Conservation (phyloP, 2,797 vertebrate species). For the Neomorphus geoffroyi region DNA sequence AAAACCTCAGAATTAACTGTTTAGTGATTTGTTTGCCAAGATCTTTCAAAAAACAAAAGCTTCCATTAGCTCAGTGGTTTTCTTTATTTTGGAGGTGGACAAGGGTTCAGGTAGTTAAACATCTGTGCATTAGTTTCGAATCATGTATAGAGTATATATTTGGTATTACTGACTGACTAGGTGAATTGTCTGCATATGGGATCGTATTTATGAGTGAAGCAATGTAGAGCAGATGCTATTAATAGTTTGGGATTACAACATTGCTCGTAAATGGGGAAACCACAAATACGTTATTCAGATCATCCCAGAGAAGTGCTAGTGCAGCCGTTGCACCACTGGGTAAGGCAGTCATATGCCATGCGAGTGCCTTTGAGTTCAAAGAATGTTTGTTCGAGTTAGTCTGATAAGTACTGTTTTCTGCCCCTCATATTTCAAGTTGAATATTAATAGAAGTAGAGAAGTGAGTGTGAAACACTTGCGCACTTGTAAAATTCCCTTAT, state of each 20-base stretch:
- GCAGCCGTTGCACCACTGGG: not conserved
- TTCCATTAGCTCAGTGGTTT: not conserved
- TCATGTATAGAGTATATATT: not conserved
- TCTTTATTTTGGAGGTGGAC: not conserved
- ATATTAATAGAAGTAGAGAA: not conserved
- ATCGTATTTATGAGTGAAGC: not conserved
- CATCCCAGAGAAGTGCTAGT: not conserved
- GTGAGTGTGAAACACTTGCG: not conserved
- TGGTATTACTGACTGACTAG: not conserved
- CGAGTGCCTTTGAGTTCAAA: not conserved
- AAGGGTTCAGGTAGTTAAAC: not conserved
- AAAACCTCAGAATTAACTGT: not conserved
- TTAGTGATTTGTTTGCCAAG: not conserved
- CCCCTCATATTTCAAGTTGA: not conserved
- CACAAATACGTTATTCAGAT: not conserved
- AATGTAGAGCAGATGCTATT: not conserved
- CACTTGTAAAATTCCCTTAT: not conserved
- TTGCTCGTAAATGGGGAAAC: not conserved
- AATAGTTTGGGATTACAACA: not conserved
- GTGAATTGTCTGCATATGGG: not conserved
- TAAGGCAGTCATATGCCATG: not conserved
- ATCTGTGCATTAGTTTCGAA: not conserved
- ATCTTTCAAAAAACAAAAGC: not conserved
- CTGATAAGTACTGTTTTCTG: not conserved
- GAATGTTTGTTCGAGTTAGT: not conserved